phyloP scores from a whole-genome alignment of 2,113 vertebrate genomes.

The Glareola pratincola region DNA sequence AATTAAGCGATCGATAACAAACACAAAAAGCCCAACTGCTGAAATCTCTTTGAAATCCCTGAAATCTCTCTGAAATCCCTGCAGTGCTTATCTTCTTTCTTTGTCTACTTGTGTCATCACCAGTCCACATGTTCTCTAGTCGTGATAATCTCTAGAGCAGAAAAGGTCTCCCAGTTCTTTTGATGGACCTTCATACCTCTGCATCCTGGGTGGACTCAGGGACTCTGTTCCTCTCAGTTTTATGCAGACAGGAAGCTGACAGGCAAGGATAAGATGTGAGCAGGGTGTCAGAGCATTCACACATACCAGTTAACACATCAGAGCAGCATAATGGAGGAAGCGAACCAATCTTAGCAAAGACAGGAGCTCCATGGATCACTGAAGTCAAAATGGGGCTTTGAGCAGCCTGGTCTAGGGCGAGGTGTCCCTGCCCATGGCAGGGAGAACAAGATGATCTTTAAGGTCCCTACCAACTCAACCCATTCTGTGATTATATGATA shows the following conservation, averaged over 20 bases:
- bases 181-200: not conserved
- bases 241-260: not conserved
- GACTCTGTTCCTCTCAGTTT: not conserved
- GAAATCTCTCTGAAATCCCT: not conserved
- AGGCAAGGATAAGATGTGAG: not conserved
- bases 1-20: not conserved
- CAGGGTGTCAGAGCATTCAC: not conserved
- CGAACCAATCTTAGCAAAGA: not conserved
- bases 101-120: not conserved
- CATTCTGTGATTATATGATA: no score
- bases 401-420: no score
- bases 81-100: not conserved
- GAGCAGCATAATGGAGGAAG: not conserved
- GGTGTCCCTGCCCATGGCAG: no score
- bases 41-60: not conserved
- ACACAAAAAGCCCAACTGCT: not conserved
- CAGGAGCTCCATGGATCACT: not conserved
- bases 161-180: not conserved
- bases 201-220: not conserved
- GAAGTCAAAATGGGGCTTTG: not conserved
- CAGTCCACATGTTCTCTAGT: not conserved
- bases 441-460: no score
- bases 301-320: not conserved
- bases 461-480: no score
- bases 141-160: not conserved